Evolutionary conservation across 23 tunicate genomes (phyloP).

Genomic region (Clavelina lepadiformis): DNA sequence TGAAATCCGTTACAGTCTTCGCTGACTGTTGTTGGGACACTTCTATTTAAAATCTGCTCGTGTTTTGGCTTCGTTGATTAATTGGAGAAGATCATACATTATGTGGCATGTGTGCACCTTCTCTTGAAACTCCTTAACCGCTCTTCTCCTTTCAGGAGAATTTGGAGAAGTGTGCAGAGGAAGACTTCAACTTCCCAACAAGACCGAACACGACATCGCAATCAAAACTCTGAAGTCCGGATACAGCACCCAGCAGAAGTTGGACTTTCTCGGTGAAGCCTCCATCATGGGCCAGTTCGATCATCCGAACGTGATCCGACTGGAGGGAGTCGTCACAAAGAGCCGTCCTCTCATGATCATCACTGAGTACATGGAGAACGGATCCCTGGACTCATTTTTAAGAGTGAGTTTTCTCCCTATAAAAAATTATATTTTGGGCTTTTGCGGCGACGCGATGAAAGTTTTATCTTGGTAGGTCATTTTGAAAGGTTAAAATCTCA

Average conservation of each 20-base stretch:
- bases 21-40: too few relatives aligned
- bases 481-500: background rate
- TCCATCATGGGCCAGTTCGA: slow-evolving; percentile 95
- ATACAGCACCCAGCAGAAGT: slow-evolving; percentile 91
- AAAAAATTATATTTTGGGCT: too few relatives aligned
- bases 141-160: slow-evolving; percentile 75
- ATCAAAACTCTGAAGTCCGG: slow-evolving; percentile 86
- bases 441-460: too few relatives aligned
- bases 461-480: background rate
- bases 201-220: slow-evolving; percentile 63
- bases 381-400: slow-evolving; percentile 83
- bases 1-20: too few relatives aligned
- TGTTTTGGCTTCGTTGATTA: too few relatives aligned
- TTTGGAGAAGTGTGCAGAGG: slow-evolving; percentile 95
- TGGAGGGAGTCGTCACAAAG: slow-evolving; percentile 98
- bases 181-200: slow-evolving; percentile 33
- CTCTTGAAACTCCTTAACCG: too few relatives aligned
- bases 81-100: too few relatives aligned
- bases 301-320: slow-evolving; percentile 86
- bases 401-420: slow-evolving; percentile 47
- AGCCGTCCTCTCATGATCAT: slow-evolving; percentile 96
- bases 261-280: slow-evolving; percentile 92
- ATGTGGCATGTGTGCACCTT: too few relatives aligned
- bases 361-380: slow-evolving; percentile 97
- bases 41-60: too few relatives aligned